phyloP scores from a whole-genome alignment of 2,113 vertebrate genomes.

The Piaya cayana region DNA sequence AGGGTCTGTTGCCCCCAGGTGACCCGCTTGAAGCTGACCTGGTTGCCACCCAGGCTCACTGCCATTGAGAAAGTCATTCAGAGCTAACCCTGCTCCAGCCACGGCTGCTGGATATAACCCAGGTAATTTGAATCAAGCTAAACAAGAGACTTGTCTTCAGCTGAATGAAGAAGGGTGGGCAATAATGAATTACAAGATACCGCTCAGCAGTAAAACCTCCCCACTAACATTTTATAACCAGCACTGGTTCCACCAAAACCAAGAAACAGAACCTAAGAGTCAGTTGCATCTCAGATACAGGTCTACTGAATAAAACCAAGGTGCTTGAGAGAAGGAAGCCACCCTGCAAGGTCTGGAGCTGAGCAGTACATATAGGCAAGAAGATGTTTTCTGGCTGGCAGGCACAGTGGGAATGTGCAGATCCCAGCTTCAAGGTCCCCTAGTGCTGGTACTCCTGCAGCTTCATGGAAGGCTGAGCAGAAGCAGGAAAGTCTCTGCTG shows the following conservation, averaged over 20 bases:
- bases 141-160: accelerated
- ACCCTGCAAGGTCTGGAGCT: not conserved
- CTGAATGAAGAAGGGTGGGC: not conserved
- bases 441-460: not conserved
- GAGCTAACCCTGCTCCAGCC: not conserved
- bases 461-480: not conserved
- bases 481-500: not conserved
- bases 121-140: not conserved
- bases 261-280: not conserved
- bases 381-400: accelerated
- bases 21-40: not conserved
- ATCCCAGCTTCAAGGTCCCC: too few species aligned
- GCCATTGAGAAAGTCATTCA: accelerated
- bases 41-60: not conserved
- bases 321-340: not conserved
- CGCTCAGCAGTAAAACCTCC: not conserved
- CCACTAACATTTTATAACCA: not conserved
- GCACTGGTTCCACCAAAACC: not conserved
- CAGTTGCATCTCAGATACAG: accelerated
- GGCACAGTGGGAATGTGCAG: not conserved
- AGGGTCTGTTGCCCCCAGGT: not conserved
- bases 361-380: accelerated
- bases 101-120: not conserved
- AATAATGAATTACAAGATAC: not conserved
- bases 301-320: not conserved